Conservation (phyloP, 2,797 vertebrate species). For the Neomorphus geoffroyi region DNA sequence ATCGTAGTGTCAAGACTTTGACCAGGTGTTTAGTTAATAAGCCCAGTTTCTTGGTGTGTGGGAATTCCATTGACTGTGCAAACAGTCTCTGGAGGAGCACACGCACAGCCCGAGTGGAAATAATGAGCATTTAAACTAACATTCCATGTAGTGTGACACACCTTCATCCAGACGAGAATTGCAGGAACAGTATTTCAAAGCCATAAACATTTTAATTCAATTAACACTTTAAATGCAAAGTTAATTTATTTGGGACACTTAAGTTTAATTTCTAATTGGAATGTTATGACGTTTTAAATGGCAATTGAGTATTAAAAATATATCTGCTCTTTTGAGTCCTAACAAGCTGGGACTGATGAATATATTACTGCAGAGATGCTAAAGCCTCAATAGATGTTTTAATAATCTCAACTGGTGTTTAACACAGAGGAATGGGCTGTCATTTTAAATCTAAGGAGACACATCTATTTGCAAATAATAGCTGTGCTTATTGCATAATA, state of each 20-base stretch:
- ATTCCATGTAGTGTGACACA: background rate
- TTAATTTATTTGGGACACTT: background rate
- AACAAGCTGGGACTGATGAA: background rate
- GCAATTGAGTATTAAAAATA: conserved; percentile 28
- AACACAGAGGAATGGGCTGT: background rate
- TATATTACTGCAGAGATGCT: background rate
- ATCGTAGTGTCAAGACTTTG: background rate
- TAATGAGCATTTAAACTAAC: background rate
- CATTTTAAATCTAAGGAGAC: conserved; percentile 5
- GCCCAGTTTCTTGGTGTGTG: background rate
- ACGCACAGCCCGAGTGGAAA: fast-evolving
- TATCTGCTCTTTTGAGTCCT: background rate
- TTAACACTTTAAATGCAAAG: background rate
- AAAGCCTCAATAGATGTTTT: background rate
- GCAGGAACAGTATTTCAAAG: background rate
- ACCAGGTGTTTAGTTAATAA: background rate
- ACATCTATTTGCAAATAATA: background rate
- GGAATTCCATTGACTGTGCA: background rate
- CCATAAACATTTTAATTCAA: background rate
- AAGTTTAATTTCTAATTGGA: background rate
- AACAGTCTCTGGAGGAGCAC: background rate
- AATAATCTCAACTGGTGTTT: conserved; percentile 18
- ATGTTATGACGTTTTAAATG: background rate
- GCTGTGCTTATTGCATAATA: background rate
- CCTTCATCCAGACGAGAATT: background rate